Evolutionary conservation across 2,888 invertebrate species (phyloP), one percentile per base, ranked within the genome.

Genomic region (Phortica okadai): DNA sequence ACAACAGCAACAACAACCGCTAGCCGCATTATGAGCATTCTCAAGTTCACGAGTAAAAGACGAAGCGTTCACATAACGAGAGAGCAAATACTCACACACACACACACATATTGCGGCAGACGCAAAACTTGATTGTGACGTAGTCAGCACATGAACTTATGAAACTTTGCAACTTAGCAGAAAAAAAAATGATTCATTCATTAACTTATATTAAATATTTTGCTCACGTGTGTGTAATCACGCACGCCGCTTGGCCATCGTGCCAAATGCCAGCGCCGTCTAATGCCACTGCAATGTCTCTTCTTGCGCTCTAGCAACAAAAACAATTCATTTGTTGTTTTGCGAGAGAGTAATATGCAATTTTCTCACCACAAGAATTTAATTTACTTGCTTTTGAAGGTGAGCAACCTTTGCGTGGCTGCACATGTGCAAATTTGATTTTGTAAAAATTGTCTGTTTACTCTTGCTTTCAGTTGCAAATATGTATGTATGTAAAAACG

Each of bases 41-140:
- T 72, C 70, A 72, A 72, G 70, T 72, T 72, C 70, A 72, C 33
- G 70, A 33, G 14, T 70, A 69, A 45, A 45, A n/a, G 8, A n/a
- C 10, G 44, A 16, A 45, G 16, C 45, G 33, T 14, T 64, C 33
- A 67, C 3, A 1, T 2, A 7, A 21, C 16, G 16, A 62, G 21
- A 10, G 62, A 62, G 44, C 69, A 69, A 6, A 45, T 21, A 21
- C 50, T 69, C 69, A 50, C 70, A 45, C 14, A 50, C 44, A 5
- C 11, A 33, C 41, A 33, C 8, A 16, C 33, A 33, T 33, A 5
- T 33, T 33, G 33, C 33, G 33, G 33, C 33, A 33, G 2, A 33
- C 33, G 33, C 33, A 33, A 33, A 33, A 33, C 33, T 33, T 33
- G 33, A 70, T 54, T 25, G 67, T 74, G 74, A 67, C 74, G 67